These are phyloP conservation scores for Campoplex nolae DNA, from an alignment of 2,888 invertebrate species.

Conservation along the genomic window DNA sequence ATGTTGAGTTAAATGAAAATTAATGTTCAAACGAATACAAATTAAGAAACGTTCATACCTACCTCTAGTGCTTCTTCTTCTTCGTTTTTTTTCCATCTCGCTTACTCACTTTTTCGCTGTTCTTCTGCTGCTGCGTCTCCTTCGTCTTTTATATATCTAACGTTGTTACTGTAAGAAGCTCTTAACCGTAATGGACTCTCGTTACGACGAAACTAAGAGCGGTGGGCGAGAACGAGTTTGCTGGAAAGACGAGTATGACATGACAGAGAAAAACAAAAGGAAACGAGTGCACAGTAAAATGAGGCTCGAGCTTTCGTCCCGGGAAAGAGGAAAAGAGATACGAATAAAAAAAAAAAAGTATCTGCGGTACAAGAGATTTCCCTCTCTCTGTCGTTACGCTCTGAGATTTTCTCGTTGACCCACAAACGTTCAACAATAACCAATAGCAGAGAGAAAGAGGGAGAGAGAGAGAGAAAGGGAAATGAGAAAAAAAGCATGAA, in stretches of 20 bases:
- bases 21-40: conserved; percentile 30
- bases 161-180: conserved; percentile 50
- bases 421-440: conserved; percentile 36
- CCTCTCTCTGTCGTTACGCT: conserved; percentile 3
- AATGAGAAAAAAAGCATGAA: not conserved
- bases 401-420: conserved; percentile 41
- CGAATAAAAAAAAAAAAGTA: not conserved
- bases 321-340: not conserved
- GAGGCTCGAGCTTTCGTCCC: conserved; percentile 1
- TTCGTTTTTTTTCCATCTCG: not conserved
- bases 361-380: conserved; percentile 6
- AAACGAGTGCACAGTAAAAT: not conserved
- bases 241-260: conserved; percentile 29
- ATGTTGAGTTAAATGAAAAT: conserved; percentile 8
- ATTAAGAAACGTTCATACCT: conserved; percentile 21
- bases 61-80: not conserved
- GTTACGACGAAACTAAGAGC: conserved; percentile 40
- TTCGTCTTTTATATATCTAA: conserved; percentile 22
- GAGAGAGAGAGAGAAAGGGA: not conserved
- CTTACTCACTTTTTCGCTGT: not conserved
- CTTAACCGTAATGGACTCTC: conserved; percentile 59
- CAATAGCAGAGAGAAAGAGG: not conserved
- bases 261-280: not conserved
- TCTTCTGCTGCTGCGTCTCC: not conserved
- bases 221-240: conserved; percentile 33